Evolutionary conservation across 2,888 invertebrate species (phyloP).

Genomic region (Rhimphoctona megacephalus): DNA sequence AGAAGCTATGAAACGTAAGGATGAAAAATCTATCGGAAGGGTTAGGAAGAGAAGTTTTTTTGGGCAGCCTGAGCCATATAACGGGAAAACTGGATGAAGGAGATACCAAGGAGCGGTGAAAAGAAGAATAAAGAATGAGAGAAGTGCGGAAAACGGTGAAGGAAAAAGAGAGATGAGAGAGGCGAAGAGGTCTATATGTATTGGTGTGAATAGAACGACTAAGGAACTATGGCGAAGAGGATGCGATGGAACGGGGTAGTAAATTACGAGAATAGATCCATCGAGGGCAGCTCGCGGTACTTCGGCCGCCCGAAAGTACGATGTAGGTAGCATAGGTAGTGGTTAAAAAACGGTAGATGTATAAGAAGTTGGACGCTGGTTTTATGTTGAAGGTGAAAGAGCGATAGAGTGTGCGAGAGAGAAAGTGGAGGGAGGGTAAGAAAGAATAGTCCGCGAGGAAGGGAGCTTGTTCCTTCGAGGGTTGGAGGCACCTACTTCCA

Average conservation of each 20-base stretch:
- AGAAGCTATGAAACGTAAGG: conserved; percentile 21
- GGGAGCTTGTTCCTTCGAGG: conserved; percentile 15
- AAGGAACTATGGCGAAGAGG: conserved; percentile 9
- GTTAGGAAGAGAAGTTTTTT: conserved; percentile 23
- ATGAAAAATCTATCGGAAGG: conserved; percentile 46
- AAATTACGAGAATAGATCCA: conserved; percentile 64
- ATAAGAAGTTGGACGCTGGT: conserved; percentile 67
- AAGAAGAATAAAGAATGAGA: conserved; percentile 36
- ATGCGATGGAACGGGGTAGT: conserved; percentile 38
- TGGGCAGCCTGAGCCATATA: conserved; percentile 1
- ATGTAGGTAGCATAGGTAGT: conserved; percentile 64
- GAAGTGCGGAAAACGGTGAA: conserved; percentile 22
- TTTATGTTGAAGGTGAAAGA: conserved; percentile 55
- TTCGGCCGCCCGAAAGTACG: conserved; percentile 63
- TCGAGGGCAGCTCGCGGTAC: conserved; percentile 63
- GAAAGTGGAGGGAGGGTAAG: conserved; percentile 20
- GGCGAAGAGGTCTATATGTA: conserved; percentile 5
- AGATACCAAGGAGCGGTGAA: conserved; percentile 32
- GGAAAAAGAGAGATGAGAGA: conserved; percentile 26
- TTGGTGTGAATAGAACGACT: conserved; percentile 40
- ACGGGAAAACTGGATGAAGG: conserved; percentile 48
- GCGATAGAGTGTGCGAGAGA: conserved; percentile 3
- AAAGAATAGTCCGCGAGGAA: conserved; percentile 43
- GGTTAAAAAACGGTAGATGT: conserved; percentile 64
- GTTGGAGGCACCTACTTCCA: conserved; percentile 70